Evolutionary conservation across 1,140 invertebrate genomes (phyloP), one percentile per base, ranked within the genome.

Genomic region (Aricia agestis): DNA sequence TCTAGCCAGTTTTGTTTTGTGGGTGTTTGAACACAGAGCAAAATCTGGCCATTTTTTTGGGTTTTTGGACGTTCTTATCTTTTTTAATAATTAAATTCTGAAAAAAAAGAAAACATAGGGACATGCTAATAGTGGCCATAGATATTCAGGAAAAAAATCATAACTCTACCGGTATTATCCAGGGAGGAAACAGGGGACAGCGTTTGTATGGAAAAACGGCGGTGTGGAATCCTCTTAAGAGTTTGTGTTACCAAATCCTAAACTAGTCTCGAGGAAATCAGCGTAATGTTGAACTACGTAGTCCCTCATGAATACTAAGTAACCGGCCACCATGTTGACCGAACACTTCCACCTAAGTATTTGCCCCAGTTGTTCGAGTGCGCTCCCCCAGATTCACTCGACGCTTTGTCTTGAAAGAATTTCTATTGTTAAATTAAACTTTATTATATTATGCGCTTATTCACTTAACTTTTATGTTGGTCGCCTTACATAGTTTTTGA

Each of bases 281-380:
- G 76, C 70, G 74, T 84, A 86, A 85, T 86, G 77, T 76, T 75
- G 78, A 79, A 78, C 72, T 74, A 68, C 69, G 75, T 66, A 71
- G 71, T 71, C 70, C 74, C 78, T 85, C 84, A 84, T 87, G 85
- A 87, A 87, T 86, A 87, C 82, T 86, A 79, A 86, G 69, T 68
- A 77, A 61, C 17, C 59, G 41, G 61, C 31, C 58, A 58, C 42
- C 19, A 36, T 70, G 58, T 65, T 70, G 68, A 63, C 68, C 68
- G 59, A 63, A 65, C 58, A 70, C 61, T 42, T 45, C 36, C 63
- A 65, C 42, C 31, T 63, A 70, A 63, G 63, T 67, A 63, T 72
- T 31, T 42, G 59, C 32, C 9, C 15, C 11, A 36, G 31, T 70
- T 66, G 63, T 59, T 68, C 45, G 6, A 52, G 32, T 61, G 57